These are phyloP conservation scores for Lagodon rhomboides DNA, from an alignment of 2,797 vertebrate species.

Conservation along the genomic window DNA sequence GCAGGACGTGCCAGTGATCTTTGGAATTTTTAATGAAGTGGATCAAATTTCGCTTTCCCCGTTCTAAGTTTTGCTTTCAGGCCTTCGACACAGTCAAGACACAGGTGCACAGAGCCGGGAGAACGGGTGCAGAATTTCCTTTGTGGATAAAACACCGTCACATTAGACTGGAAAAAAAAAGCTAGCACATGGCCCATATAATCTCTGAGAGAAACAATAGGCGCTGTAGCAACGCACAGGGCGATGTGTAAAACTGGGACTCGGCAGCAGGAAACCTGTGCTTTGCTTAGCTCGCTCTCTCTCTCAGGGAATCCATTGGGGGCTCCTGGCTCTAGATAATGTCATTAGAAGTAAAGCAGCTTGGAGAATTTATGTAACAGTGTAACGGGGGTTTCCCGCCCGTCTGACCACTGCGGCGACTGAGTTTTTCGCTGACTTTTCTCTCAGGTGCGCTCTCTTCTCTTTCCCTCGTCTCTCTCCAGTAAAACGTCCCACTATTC, in stretches of 20 bases:
- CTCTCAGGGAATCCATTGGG: conserved; percentile 66
- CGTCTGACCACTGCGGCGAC: conserved; percentile 42
- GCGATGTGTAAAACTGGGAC: conserved; percentile 70
- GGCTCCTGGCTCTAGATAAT: conserved; percentile 74
- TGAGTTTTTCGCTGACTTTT: conserved; percentile 4
- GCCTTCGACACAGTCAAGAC: not conserved
- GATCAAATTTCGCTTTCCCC: not conserved
- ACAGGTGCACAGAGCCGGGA: conserved; percentile 12
- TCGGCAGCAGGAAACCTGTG: conserved; percentile 58
- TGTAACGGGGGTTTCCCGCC: conserved; percentile 66
- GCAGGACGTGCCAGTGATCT: conserved; percentile 23
- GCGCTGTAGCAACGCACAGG: conserved; percentile 34
- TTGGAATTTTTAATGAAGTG: conserved; percentile 39
- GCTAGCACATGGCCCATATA: conserved; percentile 59
- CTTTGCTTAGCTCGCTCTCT: conserved; percentile 53
- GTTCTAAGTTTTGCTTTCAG: not conserved
- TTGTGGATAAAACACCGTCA: conserved; percentile 10
- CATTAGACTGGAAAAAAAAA: conserved; percentile 25
- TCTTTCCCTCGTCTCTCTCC: not conserved
- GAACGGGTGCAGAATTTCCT: conserved; percentile 7
- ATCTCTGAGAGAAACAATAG: conserved; percentile 57
- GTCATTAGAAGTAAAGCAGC: conserved; percentile 74
- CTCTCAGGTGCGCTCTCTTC: not conserved
- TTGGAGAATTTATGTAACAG: conserved; percentile 59
- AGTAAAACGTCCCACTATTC: conserved; percentile 17